These are phyloP conservation scores for Drosophila mayaguana DNA, from an alignment of 2,888 invertebrate genomes.

Conservation along the genomic window DNA sequence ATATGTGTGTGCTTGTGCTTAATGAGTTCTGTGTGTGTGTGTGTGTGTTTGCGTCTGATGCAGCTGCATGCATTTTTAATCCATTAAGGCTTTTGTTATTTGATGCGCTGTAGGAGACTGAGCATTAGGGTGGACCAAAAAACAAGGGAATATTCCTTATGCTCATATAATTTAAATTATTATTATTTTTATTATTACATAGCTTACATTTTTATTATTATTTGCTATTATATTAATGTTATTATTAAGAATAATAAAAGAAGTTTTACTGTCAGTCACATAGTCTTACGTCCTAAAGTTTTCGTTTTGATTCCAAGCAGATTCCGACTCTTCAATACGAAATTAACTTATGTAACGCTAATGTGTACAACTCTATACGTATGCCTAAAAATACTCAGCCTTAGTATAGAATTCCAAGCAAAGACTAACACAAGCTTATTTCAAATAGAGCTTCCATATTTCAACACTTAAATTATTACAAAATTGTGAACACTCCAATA, in stretches of 20 bases:
- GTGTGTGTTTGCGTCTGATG: slow-evolving; percentile 9
- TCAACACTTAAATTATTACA: background rate
- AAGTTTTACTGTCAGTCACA: too few relatives aligned
- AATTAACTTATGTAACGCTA: too few relatives aligned
- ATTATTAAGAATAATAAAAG: too few relatives aligned
- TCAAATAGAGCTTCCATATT: too few relatives aligned
- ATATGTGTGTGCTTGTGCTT: slow-evolving; percentile 15
- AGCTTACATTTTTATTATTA: background rate
- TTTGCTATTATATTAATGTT: background rate
- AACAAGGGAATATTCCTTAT: background rate
- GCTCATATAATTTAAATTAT: background rate
- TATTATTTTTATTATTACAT: too few relatives aligned
- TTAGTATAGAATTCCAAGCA: too few relatives aligned
- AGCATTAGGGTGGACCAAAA: slow-evolving; percentile 17
- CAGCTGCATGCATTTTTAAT: slow-evolving; percentile 50
- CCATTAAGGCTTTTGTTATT: slow-evolving; percentile 48
- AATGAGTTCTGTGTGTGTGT: slow-evolving; percentile 24
- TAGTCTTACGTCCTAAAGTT: too few relatives aligned
- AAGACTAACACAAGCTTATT: background rate
- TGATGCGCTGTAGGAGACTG: slow-evolving; percentile 4
- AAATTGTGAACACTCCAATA: slow-evolving; percentile 14
- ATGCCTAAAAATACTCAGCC: too few relatives aligned
- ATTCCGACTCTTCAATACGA: too few relatives aligned
- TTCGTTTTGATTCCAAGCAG: too few relatives aligned
- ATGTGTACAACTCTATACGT: too few relatives aligned